Evolutionary conservation across 2,888 invertebrate genomes (phyloP).

Genomic region (Agrypnus murinus): DNA sequence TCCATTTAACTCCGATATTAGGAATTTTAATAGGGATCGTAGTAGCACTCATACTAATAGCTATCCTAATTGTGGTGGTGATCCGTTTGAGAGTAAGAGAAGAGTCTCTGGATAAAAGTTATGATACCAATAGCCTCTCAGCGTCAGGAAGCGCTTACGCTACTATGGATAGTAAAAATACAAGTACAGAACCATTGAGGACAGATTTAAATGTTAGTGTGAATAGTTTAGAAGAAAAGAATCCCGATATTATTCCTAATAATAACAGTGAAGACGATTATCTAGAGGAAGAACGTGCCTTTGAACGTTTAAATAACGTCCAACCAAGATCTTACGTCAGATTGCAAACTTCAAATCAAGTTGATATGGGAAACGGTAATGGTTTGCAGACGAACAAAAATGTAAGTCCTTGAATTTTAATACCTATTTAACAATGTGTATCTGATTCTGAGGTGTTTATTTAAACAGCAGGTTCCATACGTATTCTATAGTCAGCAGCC

Average conservation of each 20-base stretch:
- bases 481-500: constrained; percentile 35
- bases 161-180: constrained; percentile 69
- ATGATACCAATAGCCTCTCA: constrained; percentile 68
- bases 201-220: constrained; percentile 72
- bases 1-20: constrained; percentile 88
- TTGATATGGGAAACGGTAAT: constrained; percentile 15
- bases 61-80: constrained; percentile 81
- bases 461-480: constrained; percentile 34
- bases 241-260: constrained; percentile 76
- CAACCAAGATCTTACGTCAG: constrained; percentile 69
- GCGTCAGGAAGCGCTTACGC: constrained; percentile 67
- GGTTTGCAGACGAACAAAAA: constrained; percentile 22
- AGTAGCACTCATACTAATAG: constrained; percentile 83
- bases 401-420: constrained; percentile 35
- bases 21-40: constrained; percentile 87
- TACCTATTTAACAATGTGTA: not conserved
- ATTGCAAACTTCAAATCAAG: constrained; percentile 56
- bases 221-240: constrained; percentile 74
- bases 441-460: constrained; percentile 28
- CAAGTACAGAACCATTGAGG: constrained; percentile 71
- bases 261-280: constrained; percentile 74
- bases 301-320: constrained; percentile 72
- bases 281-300: constrained; percentile 73
- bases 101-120: constrained; percentile 66
- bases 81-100: constrained; percentile 77